Percentiles rank a stretch among this genome's conserved stretches.
Conservation (phyloP, 2,888 invertebrate species). For the Timema podura region DNA sequence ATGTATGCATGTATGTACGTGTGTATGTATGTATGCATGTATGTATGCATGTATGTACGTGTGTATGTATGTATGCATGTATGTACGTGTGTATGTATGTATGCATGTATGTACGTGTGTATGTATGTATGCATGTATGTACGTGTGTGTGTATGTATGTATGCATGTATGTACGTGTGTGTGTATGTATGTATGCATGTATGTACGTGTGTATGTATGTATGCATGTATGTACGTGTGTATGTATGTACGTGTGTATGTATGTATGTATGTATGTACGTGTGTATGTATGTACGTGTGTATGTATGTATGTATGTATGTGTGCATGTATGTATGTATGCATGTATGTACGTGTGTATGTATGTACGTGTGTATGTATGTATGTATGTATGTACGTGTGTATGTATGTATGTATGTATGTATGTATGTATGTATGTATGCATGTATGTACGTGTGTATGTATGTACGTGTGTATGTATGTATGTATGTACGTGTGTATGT, state of each 20-base stretch:
- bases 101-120: too few relatives aligned
- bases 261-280: background rate
- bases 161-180: background rate
- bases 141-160: background rate
- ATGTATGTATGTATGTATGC: background rate
- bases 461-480: background rate
- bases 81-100: too few relatives aligned
- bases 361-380: constrained; percentile 22
- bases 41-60: too few relatives aligned
- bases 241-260: background rate
- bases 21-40: too few relatives aligned
- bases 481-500: background rate
- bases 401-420: background rate
- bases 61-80: too few relatives aligned
- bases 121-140: background rate
- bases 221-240: background rate
- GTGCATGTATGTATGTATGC: constrained; percentile 22
- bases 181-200: background rate
- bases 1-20: too few relatives aligned
- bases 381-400: too few relatives aligned
- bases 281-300: background rate
- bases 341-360: constrained; percentile 26
- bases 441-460: background rate
- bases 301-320: background rate
- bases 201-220: background rate